Percentiles rank a stretch among this genome's conserved stretches.
phyloP scores from a whole-genome alignment of 1,140 invertebrate species.

The Drosophila subobscura region DNA sequence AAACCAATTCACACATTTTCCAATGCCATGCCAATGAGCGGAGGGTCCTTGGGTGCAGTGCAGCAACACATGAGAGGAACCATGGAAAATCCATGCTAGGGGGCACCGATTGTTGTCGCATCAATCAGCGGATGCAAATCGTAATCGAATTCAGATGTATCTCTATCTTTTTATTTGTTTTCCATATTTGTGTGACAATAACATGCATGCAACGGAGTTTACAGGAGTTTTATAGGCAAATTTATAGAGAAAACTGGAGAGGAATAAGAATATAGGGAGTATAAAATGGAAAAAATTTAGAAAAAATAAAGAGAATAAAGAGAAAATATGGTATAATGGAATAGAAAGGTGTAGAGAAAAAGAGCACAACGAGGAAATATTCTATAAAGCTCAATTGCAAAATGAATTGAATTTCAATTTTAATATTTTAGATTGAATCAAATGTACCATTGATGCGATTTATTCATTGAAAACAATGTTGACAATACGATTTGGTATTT shows the following conservation, averaged over 20 bases:
- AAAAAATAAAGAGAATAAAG: too few species aligned
- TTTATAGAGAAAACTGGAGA: too few species aligned
- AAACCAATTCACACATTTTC: too few species aligned
- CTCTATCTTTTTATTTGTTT: conserved; percentile 36
- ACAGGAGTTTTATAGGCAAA: conserved; percentile 32
- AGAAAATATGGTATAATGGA: not conserved
- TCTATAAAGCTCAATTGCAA: not conserved
- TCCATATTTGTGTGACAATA: conserved; percentile 17
- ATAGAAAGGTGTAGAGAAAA: not conserved
- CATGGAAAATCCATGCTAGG: too few species aligned
- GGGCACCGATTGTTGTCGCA: not conserved
- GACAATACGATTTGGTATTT: conserved; percentile 59
- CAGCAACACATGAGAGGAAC: too few species aligned
- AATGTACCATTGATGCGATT: conserved; percentile 22
- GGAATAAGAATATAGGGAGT: not conserved
- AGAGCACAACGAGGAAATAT: not conserved
- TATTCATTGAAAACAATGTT: conserved; percentile 3
- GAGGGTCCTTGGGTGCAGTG: too few species aligned
- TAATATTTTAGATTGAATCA: conserved; percentile 14
- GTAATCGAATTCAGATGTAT: conserved; percentile 15
- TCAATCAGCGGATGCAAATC: conserved; percentile 1
- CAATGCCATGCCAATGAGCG: too few species aligned
- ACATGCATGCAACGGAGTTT: conserved; percentile 51
- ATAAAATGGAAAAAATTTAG: too few species aligned
- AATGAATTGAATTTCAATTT: conserved; percentile 1